Evolutionary conservation across 2,888 invertebrate genomes (phyloP).

Genomic region (Melipona bicolor): DNA sequence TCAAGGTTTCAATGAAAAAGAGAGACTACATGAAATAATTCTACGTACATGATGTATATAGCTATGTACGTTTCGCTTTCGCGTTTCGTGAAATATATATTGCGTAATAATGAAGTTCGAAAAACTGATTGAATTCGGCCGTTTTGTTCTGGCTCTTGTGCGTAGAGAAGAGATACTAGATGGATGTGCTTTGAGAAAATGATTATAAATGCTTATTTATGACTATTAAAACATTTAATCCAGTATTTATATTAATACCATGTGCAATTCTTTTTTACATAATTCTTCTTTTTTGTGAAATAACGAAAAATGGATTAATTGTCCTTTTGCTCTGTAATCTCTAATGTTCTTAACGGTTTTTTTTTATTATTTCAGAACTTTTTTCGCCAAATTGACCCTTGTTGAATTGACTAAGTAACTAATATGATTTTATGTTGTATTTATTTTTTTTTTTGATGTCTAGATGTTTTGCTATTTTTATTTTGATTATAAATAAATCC

Average conservation of each 20-base stretch:
- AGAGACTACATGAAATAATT: too few species aligned
- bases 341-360: too few species aligned
- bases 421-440: neutral
- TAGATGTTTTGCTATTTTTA: too few species aligned
- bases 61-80: neutral
- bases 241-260: neutral
- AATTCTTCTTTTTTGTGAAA: neutral
- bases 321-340: neutral
- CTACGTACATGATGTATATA: constrained; percentile 1
- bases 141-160: neutral
- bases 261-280: neutral
- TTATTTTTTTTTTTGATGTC: too few species aligned
- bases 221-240: neutral
- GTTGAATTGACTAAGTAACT: too few species aligned
- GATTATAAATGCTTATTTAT: neutral
- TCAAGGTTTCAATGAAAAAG: constrained; percentile 40
- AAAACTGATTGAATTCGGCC: constrained; percentile 16
- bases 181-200: neutral
- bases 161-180: neutral
- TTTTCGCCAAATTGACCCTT: too few species aligned
- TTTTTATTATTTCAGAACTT: too few species aligned
- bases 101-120: constrained; percentile 17
- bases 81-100: constrained; percentile 20
- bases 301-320: neutral
- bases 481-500: too few species aligned